Conservation (phyloP, 64 coral and sea anemone genomes). For the Stichodactyla mertensii region DNA sequence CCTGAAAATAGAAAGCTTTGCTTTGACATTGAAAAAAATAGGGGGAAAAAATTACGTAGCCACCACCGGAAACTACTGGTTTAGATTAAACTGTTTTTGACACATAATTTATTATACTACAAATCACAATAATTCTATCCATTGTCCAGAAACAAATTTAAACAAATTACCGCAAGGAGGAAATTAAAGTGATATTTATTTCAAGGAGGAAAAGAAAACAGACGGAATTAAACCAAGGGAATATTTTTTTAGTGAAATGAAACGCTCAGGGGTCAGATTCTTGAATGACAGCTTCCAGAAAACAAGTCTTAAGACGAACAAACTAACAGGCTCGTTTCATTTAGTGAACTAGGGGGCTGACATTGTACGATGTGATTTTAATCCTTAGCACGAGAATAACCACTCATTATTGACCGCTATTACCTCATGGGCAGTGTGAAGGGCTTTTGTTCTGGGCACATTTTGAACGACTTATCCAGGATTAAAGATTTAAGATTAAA, state of each 20-base stretch:
- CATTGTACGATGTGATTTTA: background rate
- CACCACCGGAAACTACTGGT: background rate
- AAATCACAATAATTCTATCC: background rate
- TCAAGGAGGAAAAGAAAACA: background rate
- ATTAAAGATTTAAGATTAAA: background rate
- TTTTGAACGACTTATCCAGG: background rate
- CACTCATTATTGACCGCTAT: background rate
- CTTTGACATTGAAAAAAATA: background rate
- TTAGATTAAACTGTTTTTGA: background rate
- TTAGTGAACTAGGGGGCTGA: background rate
- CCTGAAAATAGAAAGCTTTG: background rate
- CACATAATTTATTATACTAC: background rate
- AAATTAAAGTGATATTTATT: background rate
- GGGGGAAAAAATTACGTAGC: background rate
- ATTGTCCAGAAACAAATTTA: background rate
- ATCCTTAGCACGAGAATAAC: background rate
- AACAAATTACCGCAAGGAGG: background rate
- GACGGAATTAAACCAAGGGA: background rate
- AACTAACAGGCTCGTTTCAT: background rate
- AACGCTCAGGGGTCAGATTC: background rate
- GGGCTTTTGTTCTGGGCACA: background rate
- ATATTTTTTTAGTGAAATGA: background rate
- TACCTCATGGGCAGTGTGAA: slow-evolving; percentile 5
- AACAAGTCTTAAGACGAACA: background rate
- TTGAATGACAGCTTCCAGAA: background rate